Conservation (phyloP, 2,113 vertebrate species). For the Chloroceryle aenea region DNA sequence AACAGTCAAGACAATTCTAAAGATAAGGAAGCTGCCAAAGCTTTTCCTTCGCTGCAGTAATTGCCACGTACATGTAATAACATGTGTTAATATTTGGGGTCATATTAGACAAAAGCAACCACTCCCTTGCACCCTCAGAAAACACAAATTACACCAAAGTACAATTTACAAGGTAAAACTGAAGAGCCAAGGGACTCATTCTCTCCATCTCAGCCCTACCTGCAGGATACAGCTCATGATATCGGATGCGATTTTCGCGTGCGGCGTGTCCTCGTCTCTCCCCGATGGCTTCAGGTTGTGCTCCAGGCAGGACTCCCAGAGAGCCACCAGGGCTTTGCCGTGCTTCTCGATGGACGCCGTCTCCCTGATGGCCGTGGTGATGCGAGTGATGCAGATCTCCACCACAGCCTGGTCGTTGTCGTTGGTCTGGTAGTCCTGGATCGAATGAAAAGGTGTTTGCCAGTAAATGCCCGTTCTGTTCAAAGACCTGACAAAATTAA, state of each 20-base stretch:
- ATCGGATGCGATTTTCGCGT: slow-evolving; percentile 95
- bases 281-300: slow-evolving; percentile 86
- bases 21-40: neutral
- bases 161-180: neutral
- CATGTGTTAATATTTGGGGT: neutral
- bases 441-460: neutral
- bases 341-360: slow-evolving; percentile 90
- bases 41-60: neutral
- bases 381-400: slow-evolving; percentile 94
- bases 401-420: slow-evolving; percentile 97
- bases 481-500: neutral
- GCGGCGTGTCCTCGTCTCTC: slow-evolving; percentile 89
- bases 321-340: slow-evolving; percentile 85
- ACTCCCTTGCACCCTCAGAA: neutral
- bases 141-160: neutral
- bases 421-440: slow-evolving; percentile 92
- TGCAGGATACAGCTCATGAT: slow-evolving; percentile 97
- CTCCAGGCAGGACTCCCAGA: slow-evolving; percentile 96
- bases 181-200: rapidly evolving
- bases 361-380: slow-evolving; percentile 93
- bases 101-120: neutral
- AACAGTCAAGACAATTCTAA: neutral
- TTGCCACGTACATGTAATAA: neutral
- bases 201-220: slow-evolving; percentile 66
- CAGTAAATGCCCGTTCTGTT: rapidly evolving